Evolutionary conservation across 2,113 vertebrate genomes (phyloP).

Genomic region (Nothoprocta pentlandii): DNA sequence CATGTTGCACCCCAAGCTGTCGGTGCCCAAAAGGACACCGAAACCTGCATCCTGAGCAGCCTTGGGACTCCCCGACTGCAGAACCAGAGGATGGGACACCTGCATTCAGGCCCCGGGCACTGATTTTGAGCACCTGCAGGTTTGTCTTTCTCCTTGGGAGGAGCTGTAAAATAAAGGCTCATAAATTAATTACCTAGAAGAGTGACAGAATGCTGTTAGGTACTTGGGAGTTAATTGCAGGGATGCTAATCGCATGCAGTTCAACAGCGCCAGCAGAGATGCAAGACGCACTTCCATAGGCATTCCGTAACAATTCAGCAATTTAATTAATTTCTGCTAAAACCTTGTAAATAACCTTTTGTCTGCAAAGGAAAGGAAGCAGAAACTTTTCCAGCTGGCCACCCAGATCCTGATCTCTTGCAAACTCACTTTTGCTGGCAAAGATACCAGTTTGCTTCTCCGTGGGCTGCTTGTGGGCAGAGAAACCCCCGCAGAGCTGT

Average conservation of each 20-base stretch:
- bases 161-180: conserved; percentile 30
- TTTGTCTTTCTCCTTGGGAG: background rate
- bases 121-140: background rate
- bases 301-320: conserved; percentile 51
- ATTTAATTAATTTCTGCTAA: conserved; percentile 63
- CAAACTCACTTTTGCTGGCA: background rate
- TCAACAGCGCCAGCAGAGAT: conserved; percentile 27
- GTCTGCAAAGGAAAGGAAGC: background rate
- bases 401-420: background rate
- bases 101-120: background rate
- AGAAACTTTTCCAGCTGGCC: background rate
- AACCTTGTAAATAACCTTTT: conserved; percentile 32
- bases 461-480: background rate
- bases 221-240: conserved; percentile 41
- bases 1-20: background rate
- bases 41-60: background rate
- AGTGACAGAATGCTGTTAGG: conserved; percentile 17
- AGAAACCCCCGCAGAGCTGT: background rate
- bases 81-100: background rate
- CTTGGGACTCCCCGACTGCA: background rate
- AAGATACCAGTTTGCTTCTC: background rate
- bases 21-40: background rate
- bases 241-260: background rate
- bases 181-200: conserved; percentile 54
- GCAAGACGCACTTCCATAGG: conserved; percentile 24